Conservation (phyloP, 2,797 vertebrate genomes). For the Threskiornis aethiopicus region DNA sequence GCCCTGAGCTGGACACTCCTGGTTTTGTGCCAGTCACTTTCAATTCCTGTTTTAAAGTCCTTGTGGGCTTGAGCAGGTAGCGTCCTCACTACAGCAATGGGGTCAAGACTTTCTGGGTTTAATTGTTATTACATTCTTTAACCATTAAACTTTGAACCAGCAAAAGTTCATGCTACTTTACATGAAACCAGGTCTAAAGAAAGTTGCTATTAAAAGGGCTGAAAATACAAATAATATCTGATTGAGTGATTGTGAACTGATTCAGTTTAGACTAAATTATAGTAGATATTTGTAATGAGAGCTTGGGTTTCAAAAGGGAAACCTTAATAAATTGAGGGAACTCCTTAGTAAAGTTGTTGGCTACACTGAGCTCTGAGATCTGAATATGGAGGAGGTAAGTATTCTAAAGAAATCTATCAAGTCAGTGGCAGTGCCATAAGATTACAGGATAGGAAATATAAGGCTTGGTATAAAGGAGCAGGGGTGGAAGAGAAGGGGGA, state of each 20-base stretch:
- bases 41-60: background rate
- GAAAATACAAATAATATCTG: background rate
- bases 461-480: background rate
- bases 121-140: background rate
- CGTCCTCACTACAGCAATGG: background rate
- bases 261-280: background rate
- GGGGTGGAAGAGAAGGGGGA: background rate
- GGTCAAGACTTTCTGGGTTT: background rate
- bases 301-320: background rate
- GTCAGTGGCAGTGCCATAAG: background rate
- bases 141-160: background rate
- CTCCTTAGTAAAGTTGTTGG: background rate
- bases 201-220: background rate
- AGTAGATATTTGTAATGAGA: background rate
- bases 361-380: background rate
- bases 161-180: background rate
- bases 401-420: slow-evolving; percentile 4
- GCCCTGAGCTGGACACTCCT: background rate
- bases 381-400: background rate
- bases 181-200: background rate
- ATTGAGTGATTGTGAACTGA: background rate
- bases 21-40: background rate
- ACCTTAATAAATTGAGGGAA: background rate
- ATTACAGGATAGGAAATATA: background rate
- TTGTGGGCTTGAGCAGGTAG: background rate